Percentiles rank a stretch among this genome's conserved stretches.
phyloP scores from a whole-genome alignment of 2,113 vertebrate genomes.

The Nothocercus julius region DNA sequence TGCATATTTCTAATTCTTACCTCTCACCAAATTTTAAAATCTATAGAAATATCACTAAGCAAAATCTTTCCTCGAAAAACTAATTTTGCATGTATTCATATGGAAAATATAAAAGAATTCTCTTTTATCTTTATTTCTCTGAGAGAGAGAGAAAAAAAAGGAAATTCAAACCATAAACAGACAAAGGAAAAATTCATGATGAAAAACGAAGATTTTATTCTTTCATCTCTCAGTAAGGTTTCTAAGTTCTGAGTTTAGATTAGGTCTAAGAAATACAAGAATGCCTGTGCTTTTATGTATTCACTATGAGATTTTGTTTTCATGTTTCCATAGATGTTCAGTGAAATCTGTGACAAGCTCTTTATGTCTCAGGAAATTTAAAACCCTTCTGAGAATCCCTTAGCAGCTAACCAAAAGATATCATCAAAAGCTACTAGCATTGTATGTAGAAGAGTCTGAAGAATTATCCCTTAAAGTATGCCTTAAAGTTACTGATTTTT shows the following conservation, averaged over 20 bases:
- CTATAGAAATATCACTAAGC: not conserved
- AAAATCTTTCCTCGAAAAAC: not conserved
- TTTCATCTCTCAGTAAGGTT: not conserved
- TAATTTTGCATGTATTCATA: not conserved
- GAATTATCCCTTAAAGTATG: conserved; percentile 14
- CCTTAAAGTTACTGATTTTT: not conserved
- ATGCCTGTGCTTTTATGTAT: conserved; percentile 42
- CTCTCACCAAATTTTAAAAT: conserved; percentile 3
- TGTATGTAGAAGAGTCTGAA: conserved; percentile 17
- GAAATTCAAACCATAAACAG: not conserved
- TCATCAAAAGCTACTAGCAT: conserved; percentile 44
- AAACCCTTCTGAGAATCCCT: conserved; percentile 50
- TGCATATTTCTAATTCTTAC: not conserved
- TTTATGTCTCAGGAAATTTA: conserved; percentile 53
- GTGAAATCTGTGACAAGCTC: conserved; percentile 45
- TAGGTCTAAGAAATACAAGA: conserved; percentile 10
- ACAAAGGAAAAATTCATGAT: not conserved
- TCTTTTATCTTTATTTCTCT: not conserved
- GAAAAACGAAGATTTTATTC: not conserved
- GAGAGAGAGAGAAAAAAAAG: not conserved
- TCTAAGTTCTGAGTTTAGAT: not conserved
- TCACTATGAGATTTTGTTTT: conserved; percentile 50
- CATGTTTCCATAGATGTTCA: conserved; percentile 9
- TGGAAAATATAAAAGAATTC: not conserved
- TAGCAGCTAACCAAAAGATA: conserved; percentile 10